These are phyloP conservation scores for Pelecanoides urinatrix DNA, from an alignment of 2,113 vertebrate genomes.

Conservation along the genomic window DNA sequence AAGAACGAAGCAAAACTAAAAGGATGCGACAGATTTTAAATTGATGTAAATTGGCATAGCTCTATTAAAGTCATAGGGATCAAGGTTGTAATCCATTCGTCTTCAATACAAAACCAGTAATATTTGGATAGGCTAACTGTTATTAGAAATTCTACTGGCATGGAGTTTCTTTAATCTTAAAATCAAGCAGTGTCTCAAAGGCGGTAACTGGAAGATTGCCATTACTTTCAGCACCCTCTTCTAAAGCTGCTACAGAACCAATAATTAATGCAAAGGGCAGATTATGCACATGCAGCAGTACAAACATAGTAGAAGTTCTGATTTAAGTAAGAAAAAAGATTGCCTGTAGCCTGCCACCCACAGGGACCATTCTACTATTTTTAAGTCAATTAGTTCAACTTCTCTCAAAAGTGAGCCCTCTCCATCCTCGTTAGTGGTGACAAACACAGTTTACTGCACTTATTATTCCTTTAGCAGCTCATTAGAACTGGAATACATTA, in stretches of 20 bases:
- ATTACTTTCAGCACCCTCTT: constrained; percentile 1
- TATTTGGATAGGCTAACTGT: background rate
- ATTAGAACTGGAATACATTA: constrained; percentile 55
- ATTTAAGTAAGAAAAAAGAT: constrained; percentile 28
- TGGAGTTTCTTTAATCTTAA: constrained; percentile 2
- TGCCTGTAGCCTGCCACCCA: constrained; percentile 26
- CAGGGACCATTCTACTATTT: constrained; percentile 53
- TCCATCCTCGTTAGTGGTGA: constrained; percentile 45
- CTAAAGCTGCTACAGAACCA: background rate
- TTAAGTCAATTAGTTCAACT: constrained; percentile 63
- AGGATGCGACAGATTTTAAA: background rate
- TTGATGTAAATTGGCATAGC: background rate
- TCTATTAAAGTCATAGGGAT: background rate
- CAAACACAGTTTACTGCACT: constrained; percentile 54
- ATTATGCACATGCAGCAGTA: constrained; percentile 3
- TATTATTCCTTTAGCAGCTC: constrained; percentile 57
- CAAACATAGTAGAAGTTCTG: constrained; percentile 23
- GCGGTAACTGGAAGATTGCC: background rate
- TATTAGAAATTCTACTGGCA: background rate
- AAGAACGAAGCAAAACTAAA: background rate
- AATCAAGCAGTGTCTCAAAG: background rate
- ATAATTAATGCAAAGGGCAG: background rate
- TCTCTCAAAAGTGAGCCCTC: constrained; percentile 13
- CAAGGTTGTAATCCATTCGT: background rate
- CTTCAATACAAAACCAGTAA: background rate